Evolutionary conservation across 2,797 vertebrate species (phyloP).

Genomic region (Xerus rutilus): DNA sequence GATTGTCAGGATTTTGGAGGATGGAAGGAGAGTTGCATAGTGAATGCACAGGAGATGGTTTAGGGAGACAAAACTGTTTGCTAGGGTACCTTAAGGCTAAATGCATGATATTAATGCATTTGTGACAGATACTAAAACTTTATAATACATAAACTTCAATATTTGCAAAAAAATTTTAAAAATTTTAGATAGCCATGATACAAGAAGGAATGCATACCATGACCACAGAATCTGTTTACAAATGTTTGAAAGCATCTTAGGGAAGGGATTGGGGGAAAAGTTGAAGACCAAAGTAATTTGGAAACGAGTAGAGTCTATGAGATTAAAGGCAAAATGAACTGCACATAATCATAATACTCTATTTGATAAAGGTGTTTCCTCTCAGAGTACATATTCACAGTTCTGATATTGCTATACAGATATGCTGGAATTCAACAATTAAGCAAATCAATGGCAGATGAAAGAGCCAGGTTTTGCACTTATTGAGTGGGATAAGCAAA

Average conservation of each 20-base stretch:
- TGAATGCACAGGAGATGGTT: not conserved
- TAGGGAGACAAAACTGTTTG: not conserved
- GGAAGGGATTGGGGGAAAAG: not conserved
- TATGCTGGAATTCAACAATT: not conserved
- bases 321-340: not conserved
- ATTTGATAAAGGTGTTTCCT: not conserved
- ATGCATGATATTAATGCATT: not conserved
- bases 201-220: not conserved
- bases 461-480: not conserved
- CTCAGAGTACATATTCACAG: not conserved
- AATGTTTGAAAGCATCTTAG: not conserved
- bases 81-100: not conserved
- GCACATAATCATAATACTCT: not conserved
- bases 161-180: not conserved
- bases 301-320: not conserved
- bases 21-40: not conserved
- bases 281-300: not conserved
- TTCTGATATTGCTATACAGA: not conserved
- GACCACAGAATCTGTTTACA: not conserved
- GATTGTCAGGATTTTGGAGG: not conserved
- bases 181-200: not conserved
- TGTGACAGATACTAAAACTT: not conserved
- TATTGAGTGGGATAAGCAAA: not conserved
- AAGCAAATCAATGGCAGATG: not conserved
- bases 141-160: not conserved